These are phyloP conservation scores for Cyphomyrus discorhynchus DNA, from an alignment of 2,113 vertebrate genomes.

Conservation along the genomic window DNA sequence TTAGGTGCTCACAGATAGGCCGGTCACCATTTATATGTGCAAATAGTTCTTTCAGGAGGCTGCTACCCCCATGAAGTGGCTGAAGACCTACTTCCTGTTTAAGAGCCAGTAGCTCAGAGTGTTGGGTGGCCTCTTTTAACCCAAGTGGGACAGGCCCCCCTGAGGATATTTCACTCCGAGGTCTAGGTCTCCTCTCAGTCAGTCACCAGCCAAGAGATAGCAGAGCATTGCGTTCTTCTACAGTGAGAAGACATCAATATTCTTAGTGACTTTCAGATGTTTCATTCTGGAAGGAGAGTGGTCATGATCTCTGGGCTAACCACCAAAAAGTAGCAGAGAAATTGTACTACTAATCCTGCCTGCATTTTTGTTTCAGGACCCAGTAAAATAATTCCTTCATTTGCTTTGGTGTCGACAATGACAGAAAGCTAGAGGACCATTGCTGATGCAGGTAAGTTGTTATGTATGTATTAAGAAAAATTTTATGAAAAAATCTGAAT, in stretches of 20 bases:
- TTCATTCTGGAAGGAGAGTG: neutral
- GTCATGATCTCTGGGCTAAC: neutral
- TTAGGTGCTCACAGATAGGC: neutral
- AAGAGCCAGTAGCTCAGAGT: neutral
- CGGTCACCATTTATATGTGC: neutral
- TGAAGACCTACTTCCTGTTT: neutral
- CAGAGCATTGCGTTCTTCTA: neutral
- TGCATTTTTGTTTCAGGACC: neutral
- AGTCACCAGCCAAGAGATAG: neutral
- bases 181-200: neutral
- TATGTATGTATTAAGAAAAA: neutral
- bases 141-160: neutral
- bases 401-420: neutral
- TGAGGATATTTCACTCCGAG: neutral
- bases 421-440: neutral
- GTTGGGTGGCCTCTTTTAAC: neutral
- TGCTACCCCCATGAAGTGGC: neutral
- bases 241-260: neutral
- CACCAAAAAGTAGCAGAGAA: neutral
- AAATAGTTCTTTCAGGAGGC: neutral
- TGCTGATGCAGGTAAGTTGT: conserved; percentile 1
- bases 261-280: neutral
- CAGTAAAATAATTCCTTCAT: neutral
- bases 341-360: neutral
- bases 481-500: neutral